A percentile compares a stretch with the other conserved stretches of the same genome.
Evolutionary conservation across 2,113 vertebrate genomes (phyloP).

Genomic region (human (Homo sapiens)): GRCh38 chr13:107486501-107487000

Average conservation of each 20-base stretch:
- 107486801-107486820: neutral
- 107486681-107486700: accelerated
- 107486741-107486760: neutral
- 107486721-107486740: neutral
- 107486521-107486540: accelerated
- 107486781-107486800: neutral
- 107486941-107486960: neutral
- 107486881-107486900: neutral
- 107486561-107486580: neutral
- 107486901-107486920: neutral
- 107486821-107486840: neutral
- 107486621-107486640: accelerated
- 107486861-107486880: neutral
- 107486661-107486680: accelerated
- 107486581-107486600: accelerated
- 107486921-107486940: no score
- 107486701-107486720: neutral
- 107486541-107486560: accelerated
- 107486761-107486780: neutral
- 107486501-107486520: neutral
- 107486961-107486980: neutral
- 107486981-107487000: neutral
- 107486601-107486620: neutral
- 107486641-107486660: no score
- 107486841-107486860: neutral